Evolutionary conservation across 2,888 invertebrate species (phyloP), one percentile per base, ranked within the genome.

Genomic region (Exocentrus adspersus): DNA sequence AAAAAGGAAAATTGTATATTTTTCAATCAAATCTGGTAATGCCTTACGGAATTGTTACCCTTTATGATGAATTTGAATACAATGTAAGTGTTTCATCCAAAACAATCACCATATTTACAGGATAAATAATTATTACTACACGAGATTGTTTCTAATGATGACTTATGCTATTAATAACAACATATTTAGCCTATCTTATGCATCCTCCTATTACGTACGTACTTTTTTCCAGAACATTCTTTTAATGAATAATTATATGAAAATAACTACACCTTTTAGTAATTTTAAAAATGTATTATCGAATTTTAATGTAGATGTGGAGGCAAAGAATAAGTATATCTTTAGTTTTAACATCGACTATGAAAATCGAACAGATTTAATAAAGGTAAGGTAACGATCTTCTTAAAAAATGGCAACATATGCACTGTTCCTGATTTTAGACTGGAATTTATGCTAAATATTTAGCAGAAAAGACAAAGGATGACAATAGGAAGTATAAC

Each of bases 1-100:
- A 87, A 75, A 82, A 85, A 72, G 84, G 83, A 46, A 82, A 84
- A 41, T 92, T 93, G 43, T 87, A 84, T 74, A 79, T 84, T 45
- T 69, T 86, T 37, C 77, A 82, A 48, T 85, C 84, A 2, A 84
- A 83, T 72, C 72, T 89, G 12, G 79, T 81, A 41, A 75, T 89
- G 57, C 87, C 89, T 0, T 82, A 84, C 54, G 88, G 89, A 43
- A 81, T 81, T 14, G 83, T 89, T 0, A 82, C 85, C 16, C 75
- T 90, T 48, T 83, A 85, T 63, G 86, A 90, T 77, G 84, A 84
- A 64, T 85, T 90, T 7, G 84, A 84, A 64, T 84, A 83, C 66
- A 85, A 84, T 17, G 88, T 89, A 79, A 79, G 81, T 74, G 68
- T n/a, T n/a, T n/a, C n/a, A n/a, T n/a, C n/a, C n/a, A n/a, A n/a